These are phyloP conservation scores for Eremobia ochroleuca DNA, from an alignment of 2,888 invertebrate genomes.

Conservation along the genomic window DNA sequence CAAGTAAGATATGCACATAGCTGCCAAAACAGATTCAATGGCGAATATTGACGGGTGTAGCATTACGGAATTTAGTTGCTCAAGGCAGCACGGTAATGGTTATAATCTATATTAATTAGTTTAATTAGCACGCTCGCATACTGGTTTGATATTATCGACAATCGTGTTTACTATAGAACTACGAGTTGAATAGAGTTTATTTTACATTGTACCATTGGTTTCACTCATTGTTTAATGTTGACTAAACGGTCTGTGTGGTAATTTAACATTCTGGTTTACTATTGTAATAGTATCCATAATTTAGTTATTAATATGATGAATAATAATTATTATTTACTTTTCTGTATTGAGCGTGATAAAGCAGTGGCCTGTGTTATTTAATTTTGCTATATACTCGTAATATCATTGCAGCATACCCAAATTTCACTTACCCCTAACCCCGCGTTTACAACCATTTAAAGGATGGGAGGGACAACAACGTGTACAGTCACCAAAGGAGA, in stretches of 20 bases:
- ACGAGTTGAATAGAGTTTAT: slow-evolving; percentile 30
- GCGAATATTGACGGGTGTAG: background rate
- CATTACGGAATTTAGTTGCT: background rate
- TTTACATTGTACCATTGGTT: slow-evolving; percentile 41
- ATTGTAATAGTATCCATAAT: slow-evolving; percentile 22
- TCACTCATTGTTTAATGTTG: slow-evolving; percentile 41
- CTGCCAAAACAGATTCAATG: background rate
- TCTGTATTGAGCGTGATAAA: background rate
- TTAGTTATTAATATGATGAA: slow-evolving; percentile 20
- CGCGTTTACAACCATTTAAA: too few relatives aligned
- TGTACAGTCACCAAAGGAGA: too few relatives aligned
- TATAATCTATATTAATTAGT: slow-evolving; percentile 22
- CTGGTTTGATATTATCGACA: slow-evolving; percentile 21
- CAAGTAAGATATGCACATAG: background rate
- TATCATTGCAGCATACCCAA: background rate
- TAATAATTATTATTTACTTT: slow-evolving; percentile 5
- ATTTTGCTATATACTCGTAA: background rate
- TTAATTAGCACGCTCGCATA: background rate
- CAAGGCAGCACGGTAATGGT: slow-evolving; percentile 16
- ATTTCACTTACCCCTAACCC: too few relatives aligned
- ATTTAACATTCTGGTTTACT: slow-evolving; percentile 33
- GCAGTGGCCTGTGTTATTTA: background rate
- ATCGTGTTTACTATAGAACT: slow-evolving; percentile 8
- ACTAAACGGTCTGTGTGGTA: slow-evolving; percentile 22
- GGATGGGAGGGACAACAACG: too few relatives aligned